These are phyloP conservation scores for Pomatorhinus ruficollis DNA, from an alignment of 2,113 vertebrate species.

Conservation along the genomic window DNA sequence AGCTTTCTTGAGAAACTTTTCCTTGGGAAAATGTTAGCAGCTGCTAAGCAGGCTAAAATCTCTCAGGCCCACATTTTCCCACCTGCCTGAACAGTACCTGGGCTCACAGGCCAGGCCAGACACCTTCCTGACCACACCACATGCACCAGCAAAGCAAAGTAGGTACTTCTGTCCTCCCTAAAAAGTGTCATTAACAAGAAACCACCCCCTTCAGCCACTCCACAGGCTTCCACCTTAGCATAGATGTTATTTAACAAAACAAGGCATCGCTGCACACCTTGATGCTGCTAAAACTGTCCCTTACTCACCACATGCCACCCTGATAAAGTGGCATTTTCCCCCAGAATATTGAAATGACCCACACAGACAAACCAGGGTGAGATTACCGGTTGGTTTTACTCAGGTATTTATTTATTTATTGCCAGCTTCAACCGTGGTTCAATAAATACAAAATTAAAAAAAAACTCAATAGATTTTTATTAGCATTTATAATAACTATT, in stretches of 20 bases:
- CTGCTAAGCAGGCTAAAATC: no score
- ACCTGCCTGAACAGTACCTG: neutral
- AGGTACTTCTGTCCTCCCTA: fast-evolving
- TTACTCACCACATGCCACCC: neutral
- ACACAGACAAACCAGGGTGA: neutral
- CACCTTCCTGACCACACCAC: neutral
- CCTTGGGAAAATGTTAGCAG: no score
- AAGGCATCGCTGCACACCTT: neutral
- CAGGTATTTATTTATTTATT: constrained; percentile 31
- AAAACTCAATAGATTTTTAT: constrained; percentile 32
- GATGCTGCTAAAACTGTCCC: neutral
- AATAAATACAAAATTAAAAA: constrained; percentile 59
- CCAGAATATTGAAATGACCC: neutral
- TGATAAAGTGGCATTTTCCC: neutral
- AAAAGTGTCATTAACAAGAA: neutral
- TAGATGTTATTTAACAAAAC: neutral
- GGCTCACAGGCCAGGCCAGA: neutral
- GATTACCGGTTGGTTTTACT: neutral
- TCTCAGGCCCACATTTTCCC: neutral
- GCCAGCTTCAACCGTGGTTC: neutral
- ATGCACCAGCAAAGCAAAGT: neutral
- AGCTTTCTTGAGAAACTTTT: no score
- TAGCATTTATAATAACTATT: neutral
- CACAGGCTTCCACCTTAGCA: neutral
- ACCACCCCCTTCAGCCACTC: neutral